phyloP scores from a whole-genome alignment of 2,888 invertebrate species.

The Eupsilia transversa region DNA sequence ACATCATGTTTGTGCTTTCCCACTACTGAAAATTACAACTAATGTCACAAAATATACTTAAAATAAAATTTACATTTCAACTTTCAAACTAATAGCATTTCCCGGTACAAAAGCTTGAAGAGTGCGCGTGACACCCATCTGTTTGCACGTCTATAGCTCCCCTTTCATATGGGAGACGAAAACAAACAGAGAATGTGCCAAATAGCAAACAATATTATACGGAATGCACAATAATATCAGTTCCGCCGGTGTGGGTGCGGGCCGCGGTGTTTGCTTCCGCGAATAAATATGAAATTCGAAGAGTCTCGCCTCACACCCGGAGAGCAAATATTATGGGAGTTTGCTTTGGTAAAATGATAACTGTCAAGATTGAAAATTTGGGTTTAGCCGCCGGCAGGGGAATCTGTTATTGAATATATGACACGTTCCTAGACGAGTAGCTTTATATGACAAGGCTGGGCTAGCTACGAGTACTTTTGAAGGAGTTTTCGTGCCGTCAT shows the following conservation, averaged over 20 bases:
- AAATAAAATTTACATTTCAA: constrained; percentile 83
- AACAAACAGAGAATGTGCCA: constrained; percentile 91
- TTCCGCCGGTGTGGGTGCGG: constrained; percentile 86
- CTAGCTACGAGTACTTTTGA: constrained; percentile 11
- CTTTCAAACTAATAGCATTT: constrained; percentile 84
- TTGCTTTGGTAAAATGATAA: constrained; percentile 91
- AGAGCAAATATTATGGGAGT: constrained; percentile 89
- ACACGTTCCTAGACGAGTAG: constrained; percentile 68
- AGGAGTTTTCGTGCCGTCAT: neutral
- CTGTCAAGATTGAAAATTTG: constrained; percentile 89
- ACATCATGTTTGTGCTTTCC: constrained; percentile 61
- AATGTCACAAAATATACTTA: constrained; percentile 60
- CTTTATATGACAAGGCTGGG: constrained; percentile 64
- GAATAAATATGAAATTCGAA: constrained; percentile 91
- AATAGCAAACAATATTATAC: constrained; percentile 91
- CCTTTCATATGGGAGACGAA: constrained; percentile 90
- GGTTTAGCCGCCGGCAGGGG: constrained; percentile 84
- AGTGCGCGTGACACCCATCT: constrained; percentile 86
- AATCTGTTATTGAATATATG: constrained; percentile 75
- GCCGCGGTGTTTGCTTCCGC: constrained; percentile 85
- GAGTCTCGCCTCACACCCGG: constrained; percentile 84
- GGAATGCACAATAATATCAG: constrained; percentile 91
- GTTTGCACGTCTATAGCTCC: constrained; percentile 88
- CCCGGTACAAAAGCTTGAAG: constrained; percentile 82
- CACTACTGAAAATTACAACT: constrained; percentile 65